phyloP scores from a whole-genome alignment of 2,113 vertebrate genomes.

The Thalassarche chlororhynchos region DNA sequence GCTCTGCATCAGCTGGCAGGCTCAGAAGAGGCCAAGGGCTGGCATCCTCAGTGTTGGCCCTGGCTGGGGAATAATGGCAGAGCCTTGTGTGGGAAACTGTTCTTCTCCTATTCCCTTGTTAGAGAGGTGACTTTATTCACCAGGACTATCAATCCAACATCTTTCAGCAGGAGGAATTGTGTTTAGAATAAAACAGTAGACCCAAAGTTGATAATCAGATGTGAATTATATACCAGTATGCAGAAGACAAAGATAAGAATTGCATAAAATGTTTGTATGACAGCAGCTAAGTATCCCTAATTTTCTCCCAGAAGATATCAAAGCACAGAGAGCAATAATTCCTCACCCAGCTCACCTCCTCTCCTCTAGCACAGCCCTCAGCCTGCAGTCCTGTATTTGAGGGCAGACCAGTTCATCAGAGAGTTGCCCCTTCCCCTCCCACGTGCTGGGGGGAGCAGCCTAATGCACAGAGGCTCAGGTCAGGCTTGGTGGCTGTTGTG shows the following conservation, averaged over 20 bases:
- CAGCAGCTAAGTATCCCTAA: conserved; percentile 1
- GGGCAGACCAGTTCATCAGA: not conserved
- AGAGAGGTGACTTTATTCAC: not conserved
- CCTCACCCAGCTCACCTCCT: not conserved
- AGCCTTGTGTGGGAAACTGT: not conserved
- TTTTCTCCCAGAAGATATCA: not conserved
- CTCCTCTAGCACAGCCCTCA: not conserved
- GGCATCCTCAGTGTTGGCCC: not conserved
- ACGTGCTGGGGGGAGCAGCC: not conserved
- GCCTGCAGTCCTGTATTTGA: not conserved
- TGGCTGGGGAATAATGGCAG: not conserved
- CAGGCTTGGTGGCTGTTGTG: not conserved
- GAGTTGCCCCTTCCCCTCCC: not conserved
- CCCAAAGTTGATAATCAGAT: conserved; percentile 34
- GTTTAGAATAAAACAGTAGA: conserved; percentile 37
- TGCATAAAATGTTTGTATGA: conserved; percentile 43
- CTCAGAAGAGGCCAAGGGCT: not conserved
- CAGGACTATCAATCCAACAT: conserved; percentile 3
- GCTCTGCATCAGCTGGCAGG: not conserved
- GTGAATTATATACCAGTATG: conserved; percentile 44
- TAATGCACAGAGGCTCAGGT: not conserved
- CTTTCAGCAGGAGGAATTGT: conserved; percentile 15
- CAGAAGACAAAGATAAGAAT: conserved; percentile 36
- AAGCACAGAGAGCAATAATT: not conserved
- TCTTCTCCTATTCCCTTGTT: not conserved